Evolutionary conservation across 2,797 vertebrate genomes (phyloP), one percentile per base, ranked within the genome.

Genomic region (Rhinophrynus dorsalis): DNA sequence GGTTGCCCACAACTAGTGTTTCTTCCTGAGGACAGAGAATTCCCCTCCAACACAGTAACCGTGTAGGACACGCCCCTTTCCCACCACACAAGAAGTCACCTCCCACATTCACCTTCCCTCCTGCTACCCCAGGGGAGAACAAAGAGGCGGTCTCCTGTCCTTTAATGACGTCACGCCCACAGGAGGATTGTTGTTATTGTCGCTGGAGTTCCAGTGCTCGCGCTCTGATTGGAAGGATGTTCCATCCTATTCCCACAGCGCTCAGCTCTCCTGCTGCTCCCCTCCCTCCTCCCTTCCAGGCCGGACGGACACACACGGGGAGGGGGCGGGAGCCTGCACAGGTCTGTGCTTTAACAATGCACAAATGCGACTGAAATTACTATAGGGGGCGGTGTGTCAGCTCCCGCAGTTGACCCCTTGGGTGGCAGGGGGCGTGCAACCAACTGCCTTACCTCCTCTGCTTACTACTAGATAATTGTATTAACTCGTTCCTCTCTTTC

Each of bases 51-150:
- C 61, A 26, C 61, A 47, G 30, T 50, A 30, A 62, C 59, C 17
- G 60, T 29, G 67, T 44, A 37, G 68, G 68, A 38, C 40, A 51
- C 61, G 30, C 61, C 61, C 61, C 51, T 58, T 64, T 42, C 68
- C 60, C 68, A 51, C 68, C 68, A 64, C 68, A 71, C 68, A 71
- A 71, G 68, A 71, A 57, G 69, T 51, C 61, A 61, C 68, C 40
- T 50, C 60, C 57, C 38, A 18, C 50, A n/a, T 1, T 27, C 50
- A 27, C 24, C 45, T 24, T n/a, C n/a, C 54, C 33, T 37, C 45
- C 42, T n/a, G 20, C 45, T 13, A 30, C 33, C 35, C 60, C 51
- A 40, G 17, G 51, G 58, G 61, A 30, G 30, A 50, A 10, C 27
- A 21, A 15, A 5, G 29, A 18, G 68, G 68, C 51, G 54, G 52